phyloP scores from a whole-genome alignment of 2,797 vertebrate genomes.

The Anisognathus igniventris region DNA sequence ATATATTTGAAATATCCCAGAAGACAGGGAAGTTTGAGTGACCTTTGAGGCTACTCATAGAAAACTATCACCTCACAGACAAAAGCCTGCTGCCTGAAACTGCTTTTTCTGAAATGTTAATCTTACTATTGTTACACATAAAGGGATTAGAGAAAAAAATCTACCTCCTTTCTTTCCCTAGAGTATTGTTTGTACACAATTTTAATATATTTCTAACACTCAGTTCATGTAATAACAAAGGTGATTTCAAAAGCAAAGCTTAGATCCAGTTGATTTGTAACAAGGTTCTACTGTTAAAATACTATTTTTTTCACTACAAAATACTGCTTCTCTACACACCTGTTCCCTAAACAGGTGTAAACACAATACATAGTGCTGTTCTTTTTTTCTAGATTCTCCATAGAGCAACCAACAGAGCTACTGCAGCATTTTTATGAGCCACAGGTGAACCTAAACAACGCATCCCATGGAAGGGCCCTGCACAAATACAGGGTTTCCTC shows the following conservation, averaged over 20 bases:
- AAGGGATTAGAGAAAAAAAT: neutral
- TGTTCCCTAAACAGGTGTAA: rapidly evolving
- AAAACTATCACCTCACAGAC: neutral
- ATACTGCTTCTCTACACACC: neutral
- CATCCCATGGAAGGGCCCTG: neutral
- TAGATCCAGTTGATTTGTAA: neutral
- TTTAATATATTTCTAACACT: neutral
- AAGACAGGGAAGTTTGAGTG: neutral
- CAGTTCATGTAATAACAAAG: neutral
- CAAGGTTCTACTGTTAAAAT: neutral
- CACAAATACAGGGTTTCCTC: neutral
- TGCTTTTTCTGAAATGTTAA: neutral
- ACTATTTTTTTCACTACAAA: neutral
- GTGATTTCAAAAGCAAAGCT: neutral
- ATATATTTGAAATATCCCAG: neutral
- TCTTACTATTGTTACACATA: neutral
- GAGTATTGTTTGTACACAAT: neutral
- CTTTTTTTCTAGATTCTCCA: neutral
- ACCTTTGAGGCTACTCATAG: neutral
- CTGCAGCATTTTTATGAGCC: neutral
- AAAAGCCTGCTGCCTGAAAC: neutral
- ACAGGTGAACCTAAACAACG: neutral
- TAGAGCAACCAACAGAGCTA: neutral
- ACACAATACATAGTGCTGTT: rapidly evolving
- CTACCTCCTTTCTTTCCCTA: neutral